phyloP scores from a whole-genome alignment of 2,797 vertebrate genomes.

The Agapornis canus region DNA sequence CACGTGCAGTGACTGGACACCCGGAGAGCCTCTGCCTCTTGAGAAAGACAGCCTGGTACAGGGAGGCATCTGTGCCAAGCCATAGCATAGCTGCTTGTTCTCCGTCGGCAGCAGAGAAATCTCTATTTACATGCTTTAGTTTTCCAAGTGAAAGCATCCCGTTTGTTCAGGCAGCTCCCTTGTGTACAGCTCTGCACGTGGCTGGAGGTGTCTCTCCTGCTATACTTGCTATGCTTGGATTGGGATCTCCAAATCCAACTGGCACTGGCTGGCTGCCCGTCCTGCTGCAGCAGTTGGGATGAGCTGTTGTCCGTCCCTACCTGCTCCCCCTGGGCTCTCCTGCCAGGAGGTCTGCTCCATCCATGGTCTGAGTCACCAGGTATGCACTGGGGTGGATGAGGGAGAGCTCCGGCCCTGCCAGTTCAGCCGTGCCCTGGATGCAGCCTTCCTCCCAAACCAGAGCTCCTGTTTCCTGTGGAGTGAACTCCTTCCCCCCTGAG shows the following conservation, averaged over 20 bases:
- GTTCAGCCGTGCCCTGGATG: background rate
- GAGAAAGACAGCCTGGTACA: background rate
- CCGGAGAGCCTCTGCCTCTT: background rate
- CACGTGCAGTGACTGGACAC: background rate
- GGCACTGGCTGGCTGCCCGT: fast-evolving
- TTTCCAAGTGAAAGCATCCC: background rate
- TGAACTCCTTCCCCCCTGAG: background rate
- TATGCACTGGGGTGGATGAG: fast-evolving
- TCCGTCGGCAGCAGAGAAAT: background rate
- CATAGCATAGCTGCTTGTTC: background rate
- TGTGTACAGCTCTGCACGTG: fast-evolving
- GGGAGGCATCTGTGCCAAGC: background rate
- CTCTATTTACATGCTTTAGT: background rate
- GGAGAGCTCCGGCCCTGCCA: background rate
- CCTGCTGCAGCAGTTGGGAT: background rate
- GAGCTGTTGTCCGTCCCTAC: background rate
- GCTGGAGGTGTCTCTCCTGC: background rate
- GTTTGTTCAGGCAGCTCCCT: background rate
- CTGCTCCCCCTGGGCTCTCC: background rate
- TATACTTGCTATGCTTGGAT: fast-evolving
- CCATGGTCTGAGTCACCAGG: background rate
- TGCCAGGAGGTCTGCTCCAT: background rate
- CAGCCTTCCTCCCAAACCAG: background rate
- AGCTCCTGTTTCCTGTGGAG: background rate
- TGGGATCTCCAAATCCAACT: background rate